Evolutionary conservation across 30 jellyfish, hydroid and myxozoan species (phyloP), one percentile per base, ranked within the genome.

Genomic region (Haliclystus octoradiatus): DNA sequence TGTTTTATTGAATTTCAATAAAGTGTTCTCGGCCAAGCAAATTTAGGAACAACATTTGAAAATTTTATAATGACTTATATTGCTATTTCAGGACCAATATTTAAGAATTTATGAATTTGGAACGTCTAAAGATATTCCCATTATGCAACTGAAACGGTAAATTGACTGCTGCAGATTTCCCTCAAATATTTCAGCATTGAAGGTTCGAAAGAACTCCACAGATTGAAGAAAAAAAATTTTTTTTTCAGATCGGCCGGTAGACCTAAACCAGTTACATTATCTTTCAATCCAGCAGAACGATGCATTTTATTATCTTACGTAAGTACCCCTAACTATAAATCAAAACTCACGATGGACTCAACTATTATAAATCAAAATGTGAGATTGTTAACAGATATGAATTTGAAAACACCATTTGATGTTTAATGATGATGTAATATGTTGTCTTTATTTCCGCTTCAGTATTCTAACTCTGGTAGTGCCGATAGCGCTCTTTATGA

Each of bases 61-160:
- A n/a, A n/a, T n/a, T 69, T 31, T 13, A 2, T 24, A 2, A 51
- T 2, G 28, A 3, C 2, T 28, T 52, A 53, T 4, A 19, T 19
- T 27, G 65, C 26, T 19, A 0, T 53, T 46, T 33, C 76, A 85
- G 94, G 96, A 86, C 7, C 94, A 94, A 13, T 86, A 78, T 63
- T 61, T 86, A 62, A 52, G 96, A 62, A 78, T 86, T 85, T 86
- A 86, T 40, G 96, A 86, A 52, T 86, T 86, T 31, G 96, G 96
- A 2, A 78, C 96, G 14, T 86, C 96, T 0, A 86, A 78, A 49
- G 96, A 86, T 65, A 79, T 78, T 22, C 96, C 96, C 31, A 50
- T 86, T 19, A 86, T 86, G 96, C 96, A 86, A 63, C 79, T 86
- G 74, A 73, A 79, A 64, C 74, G 64, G 94, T 81, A 67, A 34